Conservation (phyloP, 1,140 invertebrate species). For the Campoletis sonorensis region DNA sequence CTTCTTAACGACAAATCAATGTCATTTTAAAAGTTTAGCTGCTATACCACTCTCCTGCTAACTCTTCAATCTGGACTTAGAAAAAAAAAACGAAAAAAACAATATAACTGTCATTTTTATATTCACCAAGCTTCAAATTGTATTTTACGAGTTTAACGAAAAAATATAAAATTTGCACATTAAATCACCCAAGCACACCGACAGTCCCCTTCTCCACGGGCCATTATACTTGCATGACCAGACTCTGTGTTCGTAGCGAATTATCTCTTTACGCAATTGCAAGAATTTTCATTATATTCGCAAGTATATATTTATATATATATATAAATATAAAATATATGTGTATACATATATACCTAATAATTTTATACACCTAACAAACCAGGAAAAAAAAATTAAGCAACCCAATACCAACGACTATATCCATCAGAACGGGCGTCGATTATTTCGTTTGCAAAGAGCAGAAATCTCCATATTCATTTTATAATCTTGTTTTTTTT, state of each 20-base stretch:
- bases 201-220: slow-evolving; percentile 72
- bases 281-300: slow-evolving; percentile 63
- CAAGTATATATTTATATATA: slow-evolving; percentile 50
- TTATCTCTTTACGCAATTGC: slow-evolving; percentile 74
- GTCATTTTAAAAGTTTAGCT: no score
- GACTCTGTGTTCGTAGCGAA: slow-evolving; percentile 76
- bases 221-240: slow-evolving; percentile 76
- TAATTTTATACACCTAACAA: background rate
- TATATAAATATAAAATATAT: background rate
- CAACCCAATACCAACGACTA: slow-evolving; percentile 28
- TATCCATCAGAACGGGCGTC: slow-evolving; percentile 34
- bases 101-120: slow-evolving; percentile 9
- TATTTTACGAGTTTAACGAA: background rate
- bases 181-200: slow-evolving; percentile 74
- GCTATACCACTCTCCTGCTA: no score
- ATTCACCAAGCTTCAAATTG: slow-evolving; percentile 20
- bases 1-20: background rate
- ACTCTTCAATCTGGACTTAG: no score
- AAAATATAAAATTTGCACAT: slow-evolving; percentile 39
- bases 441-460: slow-evolving; percentile 26
- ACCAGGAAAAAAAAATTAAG: background rate
- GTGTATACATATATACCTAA: slow-evolving; percentile 12
- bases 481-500: no score
- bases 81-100: slow-evolving; percentile 33
- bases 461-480: slow-evolving; percentile 8